Evolutionary conservation across 2,888 invertebrate species (phyloP).

Genomic region (Busseola fusca): DNA sequence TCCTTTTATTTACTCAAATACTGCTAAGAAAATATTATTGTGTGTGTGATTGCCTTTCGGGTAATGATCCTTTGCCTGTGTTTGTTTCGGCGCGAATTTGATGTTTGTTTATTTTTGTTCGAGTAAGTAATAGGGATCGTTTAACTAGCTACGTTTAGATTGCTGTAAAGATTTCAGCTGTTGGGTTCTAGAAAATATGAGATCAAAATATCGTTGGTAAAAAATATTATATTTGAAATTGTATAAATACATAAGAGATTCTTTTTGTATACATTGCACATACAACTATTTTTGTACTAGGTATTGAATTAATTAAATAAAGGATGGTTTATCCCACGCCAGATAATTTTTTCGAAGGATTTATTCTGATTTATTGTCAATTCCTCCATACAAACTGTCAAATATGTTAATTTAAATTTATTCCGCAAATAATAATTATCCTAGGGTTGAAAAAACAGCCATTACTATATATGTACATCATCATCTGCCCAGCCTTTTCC

Average conservation of each 20-base stretch:
- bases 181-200: background rate
- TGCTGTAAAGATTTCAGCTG: constrained; percentile 21
- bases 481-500: too few species aligned
- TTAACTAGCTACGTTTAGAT: constrained; percentile 41
- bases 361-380: too few species aligned
- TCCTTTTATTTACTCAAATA: background rate
- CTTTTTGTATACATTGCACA: background rate
- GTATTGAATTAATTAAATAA: background rate
- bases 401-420: too few species aligned
- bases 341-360: too few species aligned
- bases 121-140: constrained; percentile 36
- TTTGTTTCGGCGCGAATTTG: constrained; percentile 25
- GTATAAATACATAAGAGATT: background rate
- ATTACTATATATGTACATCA: too few species aligned
- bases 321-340: too few species aligned
- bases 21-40: background rate
- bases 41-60: constrained; percentile 3
- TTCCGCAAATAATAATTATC: too few species aligned
- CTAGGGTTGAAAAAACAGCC: too few species aligned
- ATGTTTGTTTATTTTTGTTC: constrained; percentile 38
- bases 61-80: constrained; percentile 12
- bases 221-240: too few species aligned
- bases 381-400: too few species aligned
- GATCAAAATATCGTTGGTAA: too few species aligned
- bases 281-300: background rate